Evolutionary conservation across 2,888 invertebrate species (phyloP).

Genomic region (Ennomos fuscantarius): DNA sequence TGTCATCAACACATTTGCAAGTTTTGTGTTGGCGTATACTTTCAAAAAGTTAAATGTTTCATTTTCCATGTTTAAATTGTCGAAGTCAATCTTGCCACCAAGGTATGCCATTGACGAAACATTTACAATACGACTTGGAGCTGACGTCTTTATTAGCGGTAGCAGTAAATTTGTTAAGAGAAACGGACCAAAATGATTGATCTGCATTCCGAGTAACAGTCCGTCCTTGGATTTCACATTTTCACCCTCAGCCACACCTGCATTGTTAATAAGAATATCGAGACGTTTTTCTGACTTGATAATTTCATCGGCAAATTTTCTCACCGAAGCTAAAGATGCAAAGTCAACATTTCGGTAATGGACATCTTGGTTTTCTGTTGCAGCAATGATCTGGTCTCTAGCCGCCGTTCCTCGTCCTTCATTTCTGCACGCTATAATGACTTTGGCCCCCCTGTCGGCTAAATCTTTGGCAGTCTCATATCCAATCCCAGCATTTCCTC

Average conservation of each 20-base stretch:
- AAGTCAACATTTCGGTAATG: conserved; percentile 78
- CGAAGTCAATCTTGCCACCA: conserved; percentile 54
- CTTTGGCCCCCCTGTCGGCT: conserved; percentile 90
- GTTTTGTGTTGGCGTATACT: conserved; percentile 85
- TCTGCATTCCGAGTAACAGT: conserved; percentile 84
- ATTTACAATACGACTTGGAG: conserved; percentile 72
- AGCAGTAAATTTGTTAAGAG: conserved; percentile 87
- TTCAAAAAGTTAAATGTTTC: conserved; percentile 33
- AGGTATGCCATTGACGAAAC: conserved; percentile 64
- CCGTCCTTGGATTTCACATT: conserved; percentile 85
- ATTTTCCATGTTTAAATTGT: conserved; percentile 56
- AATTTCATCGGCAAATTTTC: conserved; percentile 86
- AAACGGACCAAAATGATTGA: conserved; percentile 87
- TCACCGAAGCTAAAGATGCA: conserved; percentile 80
- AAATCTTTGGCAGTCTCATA: too few relatives aligned
- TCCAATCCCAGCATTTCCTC: conserved; percentile 93
- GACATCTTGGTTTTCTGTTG: conserved; percentile 58
- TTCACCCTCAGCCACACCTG: conserved; percentile 72
- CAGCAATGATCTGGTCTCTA: conserved; percentile 51
- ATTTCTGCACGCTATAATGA: conserved; percentile 93
- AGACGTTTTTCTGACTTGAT: conserved; percentile 78
- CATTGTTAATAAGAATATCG: conserved; percentile 87
- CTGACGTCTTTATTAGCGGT: conserved; percentile 68
- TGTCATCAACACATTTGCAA: conserved; percentile 87
- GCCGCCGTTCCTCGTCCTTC: conserved; percentile 87